Conservation (phyloP, 2,797 vertebrate genomes). For the Pseudopleuronectes americanus region DNA sequence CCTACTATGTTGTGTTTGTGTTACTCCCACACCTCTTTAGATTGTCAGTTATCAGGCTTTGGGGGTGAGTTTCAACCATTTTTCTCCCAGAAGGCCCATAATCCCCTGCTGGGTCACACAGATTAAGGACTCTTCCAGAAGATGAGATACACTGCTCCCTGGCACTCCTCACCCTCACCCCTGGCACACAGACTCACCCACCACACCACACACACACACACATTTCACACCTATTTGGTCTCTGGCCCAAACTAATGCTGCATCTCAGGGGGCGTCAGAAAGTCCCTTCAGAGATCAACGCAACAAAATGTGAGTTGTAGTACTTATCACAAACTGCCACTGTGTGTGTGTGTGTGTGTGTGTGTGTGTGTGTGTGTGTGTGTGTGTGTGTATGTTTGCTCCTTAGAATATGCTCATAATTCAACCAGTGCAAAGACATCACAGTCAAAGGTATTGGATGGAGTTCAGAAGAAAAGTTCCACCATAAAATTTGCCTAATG, state of each 20-base stretch:
- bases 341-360: no score
- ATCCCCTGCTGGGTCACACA: conserved; percentile 77
- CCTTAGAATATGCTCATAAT: no score
- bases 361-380: no score
- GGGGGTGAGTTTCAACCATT: conserved; percentile 50
- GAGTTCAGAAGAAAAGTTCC: background rate
- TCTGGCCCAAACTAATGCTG: no score
- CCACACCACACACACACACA: background rate
- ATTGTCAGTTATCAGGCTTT: conserved; percentile 29
- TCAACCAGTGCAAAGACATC: no score
- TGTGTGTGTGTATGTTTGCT: no score
- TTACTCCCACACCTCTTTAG: conserved; percentile 3
- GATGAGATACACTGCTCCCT: conserved; percentile 76
- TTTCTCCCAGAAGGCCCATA: conserved; percentile 64
- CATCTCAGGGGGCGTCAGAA: no score
- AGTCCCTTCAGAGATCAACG: no score
- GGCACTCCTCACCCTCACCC: conserved; percentile 56
- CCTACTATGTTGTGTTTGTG: no score
- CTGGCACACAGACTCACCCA: conserved; percentile 38
- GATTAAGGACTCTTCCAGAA: conserved; percentile 80
- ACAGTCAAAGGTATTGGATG: background rate
- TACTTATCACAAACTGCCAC: no score
- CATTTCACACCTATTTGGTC: background rate
- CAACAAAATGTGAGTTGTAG: no score
- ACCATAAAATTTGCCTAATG: background rate